Conservation (phyloP, 2,797 vertebrate species). For the Orientallactaga sibirica region DNA sequence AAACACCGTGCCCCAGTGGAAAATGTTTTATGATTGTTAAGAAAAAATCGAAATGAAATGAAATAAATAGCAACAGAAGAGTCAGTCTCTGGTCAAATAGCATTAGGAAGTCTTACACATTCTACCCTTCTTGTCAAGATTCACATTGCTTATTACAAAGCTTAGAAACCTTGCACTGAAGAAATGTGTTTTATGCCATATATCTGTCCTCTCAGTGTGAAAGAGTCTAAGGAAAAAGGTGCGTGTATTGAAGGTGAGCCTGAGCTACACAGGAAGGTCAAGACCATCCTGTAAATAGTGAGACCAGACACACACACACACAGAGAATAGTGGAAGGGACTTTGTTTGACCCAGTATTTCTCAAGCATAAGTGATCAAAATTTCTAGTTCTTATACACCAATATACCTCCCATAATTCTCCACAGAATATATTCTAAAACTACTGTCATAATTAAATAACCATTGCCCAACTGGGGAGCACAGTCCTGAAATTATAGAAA, state of each 20-base stretch:
- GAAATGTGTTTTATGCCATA: neutral
- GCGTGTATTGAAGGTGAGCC: neutral
- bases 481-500: too few species aligned
- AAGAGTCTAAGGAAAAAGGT: neutral
- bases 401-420: slow-evolving; percentile 14
- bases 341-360: slow-evolving; percentile 38
- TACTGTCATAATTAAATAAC: neutral
- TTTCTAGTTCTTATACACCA: slow-evolving; percentile 21
- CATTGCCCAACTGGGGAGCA: neutral
- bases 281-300: neutral
- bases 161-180: neutral
- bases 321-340: neutral
- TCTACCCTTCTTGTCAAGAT: neutral
- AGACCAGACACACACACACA: neutral
- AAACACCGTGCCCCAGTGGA: neutral
- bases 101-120: neutral
- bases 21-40: slow-evolving; percentile 1
- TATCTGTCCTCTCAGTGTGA: neutral
- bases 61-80: neutral
- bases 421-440: slow-evolving; percentile 2
- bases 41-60: neutral
- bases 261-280: neutral
- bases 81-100: neutral
- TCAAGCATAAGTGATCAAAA: slow-evolving; percentile 31
- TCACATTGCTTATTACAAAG: neutral